These are phyloP conservation scores for Mechanitis messenoides DNA, from an alignment of 2,888 invertebrate species.

Conservation along the genomic window DNA sequence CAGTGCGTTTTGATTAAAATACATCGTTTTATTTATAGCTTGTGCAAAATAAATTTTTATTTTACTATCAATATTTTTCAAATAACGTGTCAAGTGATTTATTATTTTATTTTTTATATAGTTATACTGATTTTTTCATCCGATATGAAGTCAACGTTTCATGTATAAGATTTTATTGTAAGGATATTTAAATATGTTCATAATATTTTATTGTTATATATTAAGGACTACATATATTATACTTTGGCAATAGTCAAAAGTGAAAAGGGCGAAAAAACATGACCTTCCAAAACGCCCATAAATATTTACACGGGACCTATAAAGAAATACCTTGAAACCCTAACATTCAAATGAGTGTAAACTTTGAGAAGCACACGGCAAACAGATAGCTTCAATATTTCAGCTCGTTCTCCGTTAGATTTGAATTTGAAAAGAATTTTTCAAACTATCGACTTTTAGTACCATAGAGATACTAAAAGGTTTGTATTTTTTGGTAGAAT, in stretches of 20 bases:
- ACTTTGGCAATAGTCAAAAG: neutral
- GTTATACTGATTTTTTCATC: no score
- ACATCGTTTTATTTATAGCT: neutral
- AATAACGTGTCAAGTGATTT: no score
- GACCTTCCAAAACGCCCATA: neutral
- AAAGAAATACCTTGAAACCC: neutral
- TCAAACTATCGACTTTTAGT: neutral
- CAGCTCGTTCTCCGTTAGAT: slow-evolving; percentile 5
- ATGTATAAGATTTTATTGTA: no score
- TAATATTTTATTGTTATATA: no score
- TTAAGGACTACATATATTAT: no score
- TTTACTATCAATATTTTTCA: no score
- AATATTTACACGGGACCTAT: slow-evolving; percentile 2
- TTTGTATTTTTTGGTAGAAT: neutral
- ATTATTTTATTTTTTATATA: no score
- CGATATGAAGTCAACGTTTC: no score
- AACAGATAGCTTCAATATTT: slow-evolving; percentile 5
- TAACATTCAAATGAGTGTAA: slow-evolving; percentile 5
- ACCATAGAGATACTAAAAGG: slow-evolving; percentile 1
- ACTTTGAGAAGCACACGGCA: slow-evolving; percentile 2
- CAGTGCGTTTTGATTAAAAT: slow-evolving; percentile 8
- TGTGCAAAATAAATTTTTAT: no score
- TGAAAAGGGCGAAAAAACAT: neutral
- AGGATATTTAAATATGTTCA: no score
- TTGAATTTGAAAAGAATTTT: slow-evolving; percentile 8